Conservation (phyloP, 2,888 invertebrate genomes). For the Drosophila siamana region DNA sequence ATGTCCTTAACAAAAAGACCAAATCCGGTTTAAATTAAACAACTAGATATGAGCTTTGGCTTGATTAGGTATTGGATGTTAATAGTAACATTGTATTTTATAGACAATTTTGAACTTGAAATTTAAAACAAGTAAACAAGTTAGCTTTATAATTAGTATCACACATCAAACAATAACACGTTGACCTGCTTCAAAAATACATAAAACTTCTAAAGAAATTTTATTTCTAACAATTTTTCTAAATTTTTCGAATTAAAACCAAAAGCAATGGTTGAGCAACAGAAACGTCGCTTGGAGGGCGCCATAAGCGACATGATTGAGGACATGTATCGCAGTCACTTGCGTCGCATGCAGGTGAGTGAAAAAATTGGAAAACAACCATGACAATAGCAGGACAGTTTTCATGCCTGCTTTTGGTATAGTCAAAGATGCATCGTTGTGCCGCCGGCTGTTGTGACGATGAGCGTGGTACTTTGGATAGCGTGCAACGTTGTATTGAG, state of each 20-base stretch:
- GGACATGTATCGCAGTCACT: slow-evolving; percentile 77
- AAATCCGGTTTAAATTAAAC: too few species aligned
- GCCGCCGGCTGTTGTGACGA: slow-evolving; percentile 78
- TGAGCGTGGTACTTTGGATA: slow-evolving; percentile 71
- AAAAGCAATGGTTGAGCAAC: slow-evolving; percentile 72
- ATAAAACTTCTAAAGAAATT: slow-evolving; percentile 1
- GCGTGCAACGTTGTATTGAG: slow-evolving; percentile 81
- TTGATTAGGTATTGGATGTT: too few species aligned
- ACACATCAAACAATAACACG: neutral
- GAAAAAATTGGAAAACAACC: neutral
- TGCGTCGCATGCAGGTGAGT: slow-evolving; percentile 79
- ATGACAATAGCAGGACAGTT: neutral
- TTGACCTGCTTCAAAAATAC: neutral
- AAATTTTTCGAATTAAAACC: slow-evolving; percentile 35
- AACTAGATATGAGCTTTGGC: too few species aligned
- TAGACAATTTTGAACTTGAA: neutral
- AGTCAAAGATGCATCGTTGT: slow-evolving; percentile 80
- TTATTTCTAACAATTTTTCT: slow-evolving; percentile 13
- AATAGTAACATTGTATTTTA: neutral
- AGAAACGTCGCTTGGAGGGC: slow-evolving; percentile 74
- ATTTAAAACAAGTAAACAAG: neutral
- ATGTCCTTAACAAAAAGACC: too few species aligned
- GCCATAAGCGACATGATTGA: slow-evolving; percentile 81
- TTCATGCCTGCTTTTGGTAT: neutral
- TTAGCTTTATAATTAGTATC: slow-evolving; percentile 25